Evolutionary conservation across 2,113 vertebrate species (phyloP).

Genomic region (Rissa tridactyla): DNA sequence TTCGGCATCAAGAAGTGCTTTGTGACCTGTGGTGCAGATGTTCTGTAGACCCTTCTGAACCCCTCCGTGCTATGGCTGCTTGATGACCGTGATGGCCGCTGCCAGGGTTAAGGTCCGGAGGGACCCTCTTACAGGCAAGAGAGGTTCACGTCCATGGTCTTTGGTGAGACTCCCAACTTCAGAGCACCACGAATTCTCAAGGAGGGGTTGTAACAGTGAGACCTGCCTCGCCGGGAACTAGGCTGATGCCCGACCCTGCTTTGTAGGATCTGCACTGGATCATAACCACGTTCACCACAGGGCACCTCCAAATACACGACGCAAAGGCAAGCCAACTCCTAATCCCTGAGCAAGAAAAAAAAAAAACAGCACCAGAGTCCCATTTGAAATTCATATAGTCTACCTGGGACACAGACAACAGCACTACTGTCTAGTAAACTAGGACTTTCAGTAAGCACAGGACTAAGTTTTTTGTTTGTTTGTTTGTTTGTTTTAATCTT

Average conservation of each 20-base stretch:
- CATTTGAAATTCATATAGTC: background rate
- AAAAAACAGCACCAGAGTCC: background rate
- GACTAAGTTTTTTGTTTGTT: background rate
- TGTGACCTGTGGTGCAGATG: background rate
- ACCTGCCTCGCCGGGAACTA: background rate
- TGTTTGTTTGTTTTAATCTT: conserved; percentile 5
- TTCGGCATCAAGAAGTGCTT: background rate
- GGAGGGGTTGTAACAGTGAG: background rate
- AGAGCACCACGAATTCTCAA: background rate
- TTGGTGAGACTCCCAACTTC: background rate
- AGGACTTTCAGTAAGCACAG: background rate
- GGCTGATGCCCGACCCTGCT: background rate
- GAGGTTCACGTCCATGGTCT: background rate
- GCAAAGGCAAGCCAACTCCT: background rate
- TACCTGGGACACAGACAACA: background rate
- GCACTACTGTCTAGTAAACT: background rate
- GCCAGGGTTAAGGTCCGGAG: background rate
- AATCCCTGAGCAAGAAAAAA: background rate
- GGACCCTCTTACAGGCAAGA: background rate
- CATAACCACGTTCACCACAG: fast-evolving
- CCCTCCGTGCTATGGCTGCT: background rate
- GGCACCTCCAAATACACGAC: background rate
- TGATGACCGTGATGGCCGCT: background rate
- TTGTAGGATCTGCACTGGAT: background rate
- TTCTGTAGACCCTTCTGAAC: background rate